A percentile compares a stretch with the other conserved stretches of the same genome.
Evolutionary conservation across 2,113 vertebrate species (phyloP).

Genomic region (Fukomys damarensis): DNA sequence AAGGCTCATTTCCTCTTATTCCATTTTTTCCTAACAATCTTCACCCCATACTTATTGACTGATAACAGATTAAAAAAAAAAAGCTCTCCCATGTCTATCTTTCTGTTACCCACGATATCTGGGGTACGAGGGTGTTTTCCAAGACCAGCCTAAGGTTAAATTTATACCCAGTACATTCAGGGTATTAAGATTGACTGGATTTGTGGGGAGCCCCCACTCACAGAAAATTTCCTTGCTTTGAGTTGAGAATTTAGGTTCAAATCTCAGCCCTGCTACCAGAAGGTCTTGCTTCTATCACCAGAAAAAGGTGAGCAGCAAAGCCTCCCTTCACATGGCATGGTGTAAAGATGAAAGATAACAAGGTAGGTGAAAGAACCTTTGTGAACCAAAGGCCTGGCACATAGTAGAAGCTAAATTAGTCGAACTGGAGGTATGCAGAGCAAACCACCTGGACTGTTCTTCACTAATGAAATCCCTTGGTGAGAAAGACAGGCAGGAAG

Average conservation of each 20-base stretch:
- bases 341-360: not conserved
- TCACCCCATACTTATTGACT: not conserved
- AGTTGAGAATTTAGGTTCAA: not conserved
- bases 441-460: not conserved
- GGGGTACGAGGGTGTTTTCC: not conserved
- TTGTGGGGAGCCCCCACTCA: not conserved
- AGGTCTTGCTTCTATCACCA: conserved; percentile 12
- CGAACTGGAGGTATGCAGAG: not conserved
- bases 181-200: not conserved
- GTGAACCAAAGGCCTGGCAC: not conserved
- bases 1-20: not conserved
- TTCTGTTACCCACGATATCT: not conserved
- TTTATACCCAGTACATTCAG: not conserved
- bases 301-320: not conserved
- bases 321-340: not conserved
- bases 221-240: not conserved
- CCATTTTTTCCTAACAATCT: not conserved
- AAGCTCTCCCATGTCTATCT: not conserved
- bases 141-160: not conserved
- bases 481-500: not conserved
- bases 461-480: conserved; percentile 38
- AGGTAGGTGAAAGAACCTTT: not conserved
- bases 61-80: not conserved
- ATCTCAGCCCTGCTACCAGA: not conserved
- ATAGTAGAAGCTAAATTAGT: not conserved